Percentiles rank a stretch among this genome's conserved stretches.
phyloP scores from a whole-genome alignment of 2,113 vertebrate species.

The Sebastes schlegelii region DNA sequence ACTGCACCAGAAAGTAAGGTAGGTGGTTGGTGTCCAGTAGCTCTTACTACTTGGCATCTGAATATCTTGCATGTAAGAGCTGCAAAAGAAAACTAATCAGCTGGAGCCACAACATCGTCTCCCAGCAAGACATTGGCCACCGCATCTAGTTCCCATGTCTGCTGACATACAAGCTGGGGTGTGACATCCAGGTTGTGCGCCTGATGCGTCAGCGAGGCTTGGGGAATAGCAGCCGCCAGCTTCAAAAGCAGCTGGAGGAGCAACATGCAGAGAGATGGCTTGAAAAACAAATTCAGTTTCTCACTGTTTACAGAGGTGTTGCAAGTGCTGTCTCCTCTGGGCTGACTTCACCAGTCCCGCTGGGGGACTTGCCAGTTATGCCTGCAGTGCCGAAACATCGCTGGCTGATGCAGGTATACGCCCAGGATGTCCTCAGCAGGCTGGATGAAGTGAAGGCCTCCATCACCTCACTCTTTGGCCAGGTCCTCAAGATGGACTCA shows the following conservation, averaged over 20 bases:
- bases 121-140: neutral
- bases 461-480: neutral
- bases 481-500: neutral
- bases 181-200: neutral
- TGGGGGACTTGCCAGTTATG: neutral
- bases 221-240: neutral
- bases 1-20: neutral
- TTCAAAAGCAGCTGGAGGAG: neutral
- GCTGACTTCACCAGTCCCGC: too few relatives aligned
- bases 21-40: neutral
- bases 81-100: neutral
- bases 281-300: neutral
- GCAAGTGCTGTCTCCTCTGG: neutral
- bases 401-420: neutral
- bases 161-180: neutral
- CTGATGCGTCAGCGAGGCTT: neutral
- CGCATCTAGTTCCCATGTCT: neutral
- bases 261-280: neutral
- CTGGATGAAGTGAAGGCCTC: neutral
- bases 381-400: neutral
- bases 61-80: neutral
- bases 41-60: neutral
- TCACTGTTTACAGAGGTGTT: neutral
- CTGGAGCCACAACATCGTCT: neutral
- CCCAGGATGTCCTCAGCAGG: neutral